These are phyloP conservation scores for Gallinago solitaria DNA, from an alignment of 2,797 vertebrate species.

Conservation along the genomic window DNA sequence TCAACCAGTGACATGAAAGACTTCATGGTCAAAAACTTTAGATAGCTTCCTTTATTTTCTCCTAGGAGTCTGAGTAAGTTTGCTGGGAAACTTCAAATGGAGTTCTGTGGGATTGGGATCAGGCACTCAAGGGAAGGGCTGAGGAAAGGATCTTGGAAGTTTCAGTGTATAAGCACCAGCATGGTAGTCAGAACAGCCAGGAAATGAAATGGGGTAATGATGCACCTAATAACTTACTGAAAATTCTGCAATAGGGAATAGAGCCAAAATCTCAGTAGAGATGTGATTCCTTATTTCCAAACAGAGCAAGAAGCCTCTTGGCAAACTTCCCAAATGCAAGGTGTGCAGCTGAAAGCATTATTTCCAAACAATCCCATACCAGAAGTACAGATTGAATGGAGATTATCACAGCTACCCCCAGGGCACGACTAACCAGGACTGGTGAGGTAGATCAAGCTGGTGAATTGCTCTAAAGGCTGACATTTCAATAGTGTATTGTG, in stretches of 20 bases:
- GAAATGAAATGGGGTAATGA: constrained; percentile 60
- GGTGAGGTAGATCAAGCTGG: constrained; percentile 20
- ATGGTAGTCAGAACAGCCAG: constrained; percentile 49
- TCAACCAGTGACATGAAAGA: not conserved
- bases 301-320: constrained; percentile 50
- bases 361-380: constrained; percentile 53
- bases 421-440: constrained; percentile 42
- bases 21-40: not conserved
- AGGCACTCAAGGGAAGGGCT: not conserved
- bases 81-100: not conserved
- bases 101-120: not conserved
- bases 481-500: not conserved
- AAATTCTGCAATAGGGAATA: constrained; percentile 51
- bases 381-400: constrained; percentile 48
- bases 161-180: not conserved
- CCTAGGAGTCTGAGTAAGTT: not conserved
- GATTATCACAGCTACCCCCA: constrained; percentile 41
- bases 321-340: constrained; percentile 61
- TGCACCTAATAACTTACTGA: constrained; percentile 70
- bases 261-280: constrained; percentile 57
- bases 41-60: not conserved
- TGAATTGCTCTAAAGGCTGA: constrained; percentile 22
- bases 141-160: not conserved
- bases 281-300: constrained; percentile 62
- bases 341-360: constrained; percentile 61